Evolutionary conservation across 2,113 vertebrate genomes (phyloP).

Genomic region (Otolemur garnettii): DNA sequence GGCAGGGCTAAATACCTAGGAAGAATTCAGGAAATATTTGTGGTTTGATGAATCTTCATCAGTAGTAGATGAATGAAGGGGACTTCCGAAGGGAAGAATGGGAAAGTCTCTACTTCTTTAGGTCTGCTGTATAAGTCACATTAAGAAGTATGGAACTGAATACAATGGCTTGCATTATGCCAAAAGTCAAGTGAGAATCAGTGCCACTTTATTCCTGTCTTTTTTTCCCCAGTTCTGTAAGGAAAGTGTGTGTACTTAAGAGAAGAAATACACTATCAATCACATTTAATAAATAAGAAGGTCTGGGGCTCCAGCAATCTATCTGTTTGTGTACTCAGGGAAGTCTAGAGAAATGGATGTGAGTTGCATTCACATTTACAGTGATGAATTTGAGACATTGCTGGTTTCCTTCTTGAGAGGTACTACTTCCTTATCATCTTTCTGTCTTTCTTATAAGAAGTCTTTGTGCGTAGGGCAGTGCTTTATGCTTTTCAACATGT

Average conservation of each 20-base stretch:
- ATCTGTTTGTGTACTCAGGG: not conserved
- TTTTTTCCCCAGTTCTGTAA: conserved; percentile 22
- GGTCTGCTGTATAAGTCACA: not conserved
- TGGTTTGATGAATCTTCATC: conserved; percentile 39
- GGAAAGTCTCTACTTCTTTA: not conserved
- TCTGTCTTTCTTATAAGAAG: conserved; percentile 45
- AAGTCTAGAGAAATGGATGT: not conserved
- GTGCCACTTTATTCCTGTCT: not conserved
- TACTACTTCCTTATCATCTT: conserved; percentile 14
- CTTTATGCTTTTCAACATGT: not conserved
- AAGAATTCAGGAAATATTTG: conserved; percentile 23
- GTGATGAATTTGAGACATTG: conserved; percentile 8
- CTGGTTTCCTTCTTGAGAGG: not conserved
- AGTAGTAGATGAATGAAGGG: not conserved
- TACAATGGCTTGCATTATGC: not conserved
- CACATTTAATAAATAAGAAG: conserved; percentile 40
- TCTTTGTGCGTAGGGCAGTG: not conserved
- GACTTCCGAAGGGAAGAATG: conserved; percentile 25
- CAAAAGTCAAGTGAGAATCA: conserved; percentile 15
- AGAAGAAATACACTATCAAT: conserved; percentile 21
- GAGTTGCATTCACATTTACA: not conserved
- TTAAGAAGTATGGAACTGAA: conserved; percentile 17
- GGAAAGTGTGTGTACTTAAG: not conserved
- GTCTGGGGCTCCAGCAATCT: not conserved
- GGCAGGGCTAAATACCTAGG: not conserved